Evolutionary conservation across 1,140 invertebrate genomes (phyloP).

Genomic region (Nylanderia fulva): DNA sequence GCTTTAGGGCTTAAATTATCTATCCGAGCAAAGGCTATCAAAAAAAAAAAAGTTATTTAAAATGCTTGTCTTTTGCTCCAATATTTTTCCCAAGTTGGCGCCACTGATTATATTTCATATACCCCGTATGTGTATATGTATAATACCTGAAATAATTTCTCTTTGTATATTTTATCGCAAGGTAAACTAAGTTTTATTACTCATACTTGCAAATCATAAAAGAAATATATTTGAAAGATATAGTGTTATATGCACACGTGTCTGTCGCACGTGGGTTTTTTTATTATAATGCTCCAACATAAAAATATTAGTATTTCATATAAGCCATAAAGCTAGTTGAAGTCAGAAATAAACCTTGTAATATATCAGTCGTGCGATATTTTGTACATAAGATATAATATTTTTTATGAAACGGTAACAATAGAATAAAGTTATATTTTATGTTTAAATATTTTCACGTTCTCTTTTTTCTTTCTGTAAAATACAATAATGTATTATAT

Average conservation of each 20-base stretch:
- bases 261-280: background rate
- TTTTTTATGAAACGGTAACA: background rate
- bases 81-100: no score
- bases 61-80: no score
- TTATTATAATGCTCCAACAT: background rate
- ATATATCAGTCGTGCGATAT: background rate
- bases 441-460: background rate
- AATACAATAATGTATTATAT: no score
- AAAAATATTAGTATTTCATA: background rate
- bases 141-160: conserved; percentile 9
- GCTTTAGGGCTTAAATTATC: no score
- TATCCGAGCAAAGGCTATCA: no score
- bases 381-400: background rate
- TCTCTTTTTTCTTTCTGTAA: background rate
- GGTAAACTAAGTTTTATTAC: background rate
- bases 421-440: background rate
- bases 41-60: no score
- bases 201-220: background rate
- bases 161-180: background rate
- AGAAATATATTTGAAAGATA: background rate
- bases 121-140: background rate
- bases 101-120: background rate
- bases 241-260: background rate
- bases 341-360: background rate
- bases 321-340: background rate